phyloP scores from a whole-genome alignment of 2,113 vertebrate genomes.

The Cacatua alba region DNA sequence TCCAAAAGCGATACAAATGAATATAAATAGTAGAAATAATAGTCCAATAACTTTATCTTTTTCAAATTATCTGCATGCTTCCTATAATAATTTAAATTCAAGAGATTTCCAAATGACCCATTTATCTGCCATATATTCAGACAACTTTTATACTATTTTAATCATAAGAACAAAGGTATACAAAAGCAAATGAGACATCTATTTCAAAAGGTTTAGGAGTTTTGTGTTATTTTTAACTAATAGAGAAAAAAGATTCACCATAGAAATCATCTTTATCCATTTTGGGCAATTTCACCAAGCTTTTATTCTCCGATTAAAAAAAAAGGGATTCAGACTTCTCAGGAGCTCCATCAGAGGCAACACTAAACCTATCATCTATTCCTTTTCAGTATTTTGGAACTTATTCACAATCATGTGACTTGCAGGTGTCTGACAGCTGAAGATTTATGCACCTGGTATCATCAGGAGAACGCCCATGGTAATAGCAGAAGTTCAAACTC shows the following conservation, averaged over 20 bases:
- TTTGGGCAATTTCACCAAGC: background rate
- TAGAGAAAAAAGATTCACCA: background rate
- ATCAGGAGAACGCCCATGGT: accelerated
- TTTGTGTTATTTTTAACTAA: background rate
- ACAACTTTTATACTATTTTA: background rate
- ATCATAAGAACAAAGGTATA: background rate
- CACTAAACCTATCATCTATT: background rate
- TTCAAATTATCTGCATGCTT: background rate
- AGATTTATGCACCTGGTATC: background rate
- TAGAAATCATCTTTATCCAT: background rate
- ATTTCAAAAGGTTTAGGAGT: background rate
- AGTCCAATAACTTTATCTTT: background rate
- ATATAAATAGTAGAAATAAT: background rate
- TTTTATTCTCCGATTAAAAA: background rate
- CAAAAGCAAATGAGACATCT: background rate
- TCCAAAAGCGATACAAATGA: background rate
- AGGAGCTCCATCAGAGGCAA: background rate
- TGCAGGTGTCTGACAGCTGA: background rate
- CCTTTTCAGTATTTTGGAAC: background rate
- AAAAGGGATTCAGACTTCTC: background rate
- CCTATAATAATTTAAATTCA: background rate
- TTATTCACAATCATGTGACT: background rate
- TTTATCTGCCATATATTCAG: background rate
- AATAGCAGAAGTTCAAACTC: background rate
- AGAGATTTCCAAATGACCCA: background rate